phyloP scores from a whole-genome alignment of 2,888 invertebrate species.

The Seira sanloemensis region DNA sequence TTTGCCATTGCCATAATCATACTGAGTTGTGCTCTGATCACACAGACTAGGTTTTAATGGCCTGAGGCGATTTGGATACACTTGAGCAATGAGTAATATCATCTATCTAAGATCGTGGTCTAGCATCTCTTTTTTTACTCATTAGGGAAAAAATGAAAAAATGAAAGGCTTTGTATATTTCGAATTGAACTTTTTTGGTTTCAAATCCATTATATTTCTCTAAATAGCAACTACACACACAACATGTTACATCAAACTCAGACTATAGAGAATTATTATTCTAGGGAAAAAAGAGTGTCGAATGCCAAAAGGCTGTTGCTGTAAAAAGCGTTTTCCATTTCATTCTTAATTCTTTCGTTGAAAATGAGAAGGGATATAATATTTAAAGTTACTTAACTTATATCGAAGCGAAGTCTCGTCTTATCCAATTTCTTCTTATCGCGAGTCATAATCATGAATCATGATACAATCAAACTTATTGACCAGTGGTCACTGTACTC shows the following conservation, averaged over 20 bases:
- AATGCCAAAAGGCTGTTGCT: background rate
- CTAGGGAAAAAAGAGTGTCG: background rate
- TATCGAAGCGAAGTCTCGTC: too few relatives aligned
- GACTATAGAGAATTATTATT: too few relatives aligned
- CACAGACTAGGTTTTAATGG: background rate
- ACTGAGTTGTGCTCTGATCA: constrained; percentile 5
- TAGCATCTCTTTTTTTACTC: constrained; percentile 32
- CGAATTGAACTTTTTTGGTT: too few relatives aligned
- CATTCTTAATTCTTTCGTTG: background rate
- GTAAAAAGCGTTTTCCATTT: background rate
- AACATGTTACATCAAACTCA: background rate
- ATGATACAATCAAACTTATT: too few relatives aligned
- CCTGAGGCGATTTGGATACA: constrained; percentile 65
- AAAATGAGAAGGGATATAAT: too few relatives aligned
- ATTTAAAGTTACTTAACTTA: too few relatives aligned
- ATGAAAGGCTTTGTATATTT: too few relatives aligned
- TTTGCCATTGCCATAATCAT: constrained; percentile 35
- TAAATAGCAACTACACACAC: background rate
- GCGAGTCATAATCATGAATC: too few relatives aligned
- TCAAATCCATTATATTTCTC: background rate
- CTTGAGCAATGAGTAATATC: constrained; percentile 68
- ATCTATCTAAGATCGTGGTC: constrained; percentile 60
- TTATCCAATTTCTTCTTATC: too few relatives aligned
- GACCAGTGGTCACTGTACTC: too few relatives aligned
- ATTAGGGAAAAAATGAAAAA: background rate